Conservation (phyloP, 2,797 vertebrate genomes). For the Fratercula arctica region DNA sequence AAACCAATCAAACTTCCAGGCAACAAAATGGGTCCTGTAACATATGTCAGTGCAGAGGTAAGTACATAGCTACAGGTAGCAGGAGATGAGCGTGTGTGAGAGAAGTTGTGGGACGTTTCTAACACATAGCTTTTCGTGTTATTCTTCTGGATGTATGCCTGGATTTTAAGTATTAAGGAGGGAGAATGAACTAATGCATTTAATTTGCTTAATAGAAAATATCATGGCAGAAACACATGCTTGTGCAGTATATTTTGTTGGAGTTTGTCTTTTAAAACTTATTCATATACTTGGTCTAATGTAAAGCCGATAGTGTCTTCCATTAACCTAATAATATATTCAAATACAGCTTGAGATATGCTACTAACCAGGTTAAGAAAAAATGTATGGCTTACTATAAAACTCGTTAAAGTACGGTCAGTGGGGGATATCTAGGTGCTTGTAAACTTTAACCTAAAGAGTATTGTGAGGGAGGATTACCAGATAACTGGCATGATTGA, state of each 20-base stretch:
- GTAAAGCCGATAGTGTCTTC: background rate
- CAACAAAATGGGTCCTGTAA: background rate
- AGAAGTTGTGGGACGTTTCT: background rate
- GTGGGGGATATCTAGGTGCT: background rate
- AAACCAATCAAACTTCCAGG: background rate
- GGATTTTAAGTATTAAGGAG: background rate
- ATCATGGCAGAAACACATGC: background rate
- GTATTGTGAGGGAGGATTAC: background rate
- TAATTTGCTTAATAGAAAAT: constrained; percentile 45
- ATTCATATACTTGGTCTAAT: background rate
- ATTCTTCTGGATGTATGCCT: background rate
- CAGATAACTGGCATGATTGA: background rate
- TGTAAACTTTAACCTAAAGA: constrained; percentile 35
- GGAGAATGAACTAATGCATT: background rate
- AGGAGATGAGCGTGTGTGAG: background rate
- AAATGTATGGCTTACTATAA: constrained; percentile 25
- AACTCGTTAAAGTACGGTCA: constrained; percentile 26
- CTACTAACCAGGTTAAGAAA: constrained; percentile 31
- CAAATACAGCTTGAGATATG: background rate
- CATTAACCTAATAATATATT: background rate
- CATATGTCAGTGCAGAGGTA: background rate
- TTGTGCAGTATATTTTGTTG: constrained; percentile 14
- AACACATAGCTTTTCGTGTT: background rate
- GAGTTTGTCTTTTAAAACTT: background rate
- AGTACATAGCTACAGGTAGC: background rate